Conservation (phyloP, 2,888 invertebrate species). For the Nysson spinosus region DNA sequence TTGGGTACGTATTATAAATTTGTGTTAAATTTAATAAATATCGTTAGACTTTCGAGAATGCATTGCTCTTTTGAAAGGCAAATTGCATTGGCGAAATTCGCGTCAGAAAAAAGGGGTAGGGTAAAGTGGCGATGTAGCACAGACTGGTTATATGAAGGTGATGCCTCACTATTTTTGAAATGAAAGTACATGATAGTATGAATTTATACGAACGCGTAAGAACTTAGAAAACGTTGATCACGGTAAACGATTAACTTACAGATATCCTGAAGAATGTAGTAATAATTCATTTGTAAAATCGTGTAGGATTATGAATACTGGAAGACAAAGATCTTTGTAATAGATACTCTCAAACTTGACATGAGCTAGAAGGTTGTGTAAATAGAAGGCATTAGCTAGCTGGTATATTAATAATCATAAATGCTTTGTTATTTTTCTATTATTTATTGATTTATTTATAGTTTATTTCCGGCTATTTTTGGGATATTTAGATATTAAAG, state of each 20-base stretch:
- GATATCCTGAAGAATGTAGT: constrained; percentile 9
- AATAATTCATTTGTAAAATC: constrained; percentile 9
- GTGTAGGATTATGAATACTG: constrained; percentile 24
- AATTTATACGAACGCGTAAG: neutral
- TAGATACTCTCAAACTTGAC: constrained; percentile 66
- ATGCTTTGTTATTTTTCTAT: constrained; percentile 15
- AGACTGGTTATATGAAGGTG: constrained; percentile 77
- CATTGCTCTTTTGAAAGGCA: constrained; percentile 29
- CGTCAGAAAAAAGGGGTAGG: constrained; percentile 23
- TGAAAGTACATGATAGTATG: constrained; percentile 10
- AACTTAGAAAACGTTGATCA: neutral
- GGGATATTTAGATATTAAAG: too few relatives aligned
- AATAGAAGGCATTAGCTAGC: constrained; percentile 62
- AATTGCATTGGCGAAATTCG: constrained; percentile 32
- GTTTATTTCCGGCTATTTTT: too few relatives aligned
- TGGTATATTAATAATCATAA: constrained; percentile 22
- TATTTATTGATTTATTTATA: constrained; percentile 22
- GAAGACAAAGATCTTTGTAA: constrained; percentile 13
- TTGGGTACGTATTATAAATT: constrained; percentile 84
- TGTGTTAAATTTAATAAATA: constrained; percentile 5
- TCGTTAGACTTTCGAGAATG: constrained; percentile 30
- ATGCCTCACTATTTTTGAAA: constrained; percentile 64
- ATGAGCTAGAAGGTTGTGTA: constrained; percentile 58
- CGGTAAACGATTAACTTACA: constrained; percentile 1
- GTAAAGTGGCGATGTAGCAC: constrained; percentile 76